Base-by-base conservation (phyloP, 2,888 invertebrate species). In the Cerastoderma edule region DNA sequence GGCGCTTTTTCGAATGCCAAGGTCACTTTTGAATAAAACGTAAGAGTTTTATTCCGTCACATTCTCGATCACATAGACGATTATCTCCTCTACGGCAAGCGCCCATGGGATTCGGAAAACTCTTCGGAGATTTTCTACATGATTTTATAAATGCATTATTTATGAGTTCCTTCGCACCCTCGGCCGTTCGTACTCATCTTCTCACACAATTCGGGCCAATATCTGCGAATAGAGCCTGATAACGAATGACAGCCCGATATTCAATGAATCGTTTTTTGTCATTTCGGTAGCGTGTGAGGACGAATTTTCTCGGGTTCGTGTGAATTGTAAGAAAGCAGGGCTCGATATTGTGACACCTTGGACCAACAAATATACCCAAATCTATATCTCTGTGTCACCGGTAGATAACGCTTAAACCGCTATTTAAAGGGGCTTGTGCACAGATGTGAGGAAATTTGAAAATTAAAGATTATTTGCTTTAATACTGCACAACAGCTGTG, bases 121-220 rank as follows among this genome's bases (percentile, higher is more conserved):
- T 67, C 35, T 56, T 53, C 67, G 35, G 46, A 54, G 67, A 60
- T 72, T 53, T 63, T 50, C 56, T 60, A 19, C 27, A 75, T 66
- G 70, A 70, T 70, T 70, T 60, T 56, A 72, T 64, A 60, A 44
- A 68, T 75, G 75, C 56, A 75, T 75, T 70, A 75, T 75, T 75
- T 70, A 75, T 75, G 44, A 48, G 75, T 30, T 56, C n/a, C 44
- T 70, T 70, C 75, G 56, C 75, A 75, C 75, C 67, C 46, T 28
- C 30, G 5, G 35, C 66, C 39, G 75, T 50, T 70, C 70, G 35
- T 46, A 22, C 35, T 32, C 70, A 67, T 35, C 67, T 22, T 35
- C 53, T 67, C 54, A 56, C 67, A 63, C 66, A 70, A 66, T 75
- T 70, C 50, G 22, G 70, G 63, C 75, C 70, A 75, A 75, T 75